Percentiles rank a stretch among this genome's conserved stretches.
These are phyloP conservation scores for Excalfactoria chinensis DNA, from an alignment of 2,113 vertebrate species.

Conservation along the genomic window DNA sequence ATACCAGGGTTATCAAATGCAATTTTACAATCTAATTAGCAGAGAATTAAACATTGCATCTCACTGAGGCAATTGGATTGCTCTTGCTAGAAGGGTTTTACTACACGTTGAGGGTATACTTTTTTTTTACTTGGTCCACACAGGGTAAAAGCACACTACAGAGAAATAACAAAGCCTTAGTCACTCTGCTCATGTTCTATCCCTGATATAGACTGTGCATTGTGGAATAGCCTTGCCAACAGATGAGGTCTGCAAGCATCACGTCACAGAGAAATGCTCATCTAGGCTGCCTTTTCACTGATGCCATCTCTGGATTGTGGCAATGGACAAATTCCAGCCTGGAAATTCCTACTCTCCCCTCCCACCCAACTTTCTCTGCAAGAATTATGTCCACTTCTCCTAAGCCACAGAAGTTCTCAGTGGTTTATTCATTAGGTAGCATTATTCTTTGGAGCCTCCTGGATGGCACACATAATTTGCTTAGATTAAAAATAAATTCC, in stretches of 20 bases:
- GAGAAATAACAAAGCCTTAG: not conserved
- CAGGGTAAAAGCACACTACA: not conserved
- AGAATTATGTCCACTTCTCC: not conserved
- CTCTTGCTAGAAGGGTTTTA: constrained; percentile 49
- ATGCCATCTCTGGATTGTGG: constrained; percentile 3
- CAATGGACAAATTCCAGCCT: not conserved
- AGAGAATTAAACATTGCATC: constrained; percentile 33
- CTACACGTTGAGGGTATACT: constrained; percentile 27
- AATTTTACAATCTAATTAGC: constrained; percentile 62
- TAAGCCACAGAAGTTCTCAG: not conserved
- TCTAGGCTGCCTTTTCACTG: not conserved
- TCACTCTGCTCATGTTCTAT: not conserved
- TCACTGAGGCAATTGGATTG: not conserved
- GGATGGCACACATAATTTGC: not conserved
- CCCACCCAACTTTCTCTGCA: not conserved
- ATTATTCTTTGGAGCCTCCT: not conserved
- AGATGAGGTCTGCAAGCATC: constrained; percentile 36
- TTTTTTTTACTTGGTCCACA: constrained; percentile 3
- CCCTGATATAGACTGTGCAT: not conserved
- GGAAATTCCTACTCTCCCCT: not conserved
- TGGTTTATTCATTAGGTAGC: not conserved
- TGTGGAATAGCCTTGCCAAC: constrained; percentile 1
- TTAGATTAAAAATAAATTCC: not conserved
- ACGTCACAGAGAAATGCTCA: constrained; percentile 21
- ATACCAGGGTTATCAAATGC: constrained; percentile 20